phyloP scores from a whole-genome alignment of 2,888 invertebrate species.

The Gymnoscelis rufifasciata region DNA sequence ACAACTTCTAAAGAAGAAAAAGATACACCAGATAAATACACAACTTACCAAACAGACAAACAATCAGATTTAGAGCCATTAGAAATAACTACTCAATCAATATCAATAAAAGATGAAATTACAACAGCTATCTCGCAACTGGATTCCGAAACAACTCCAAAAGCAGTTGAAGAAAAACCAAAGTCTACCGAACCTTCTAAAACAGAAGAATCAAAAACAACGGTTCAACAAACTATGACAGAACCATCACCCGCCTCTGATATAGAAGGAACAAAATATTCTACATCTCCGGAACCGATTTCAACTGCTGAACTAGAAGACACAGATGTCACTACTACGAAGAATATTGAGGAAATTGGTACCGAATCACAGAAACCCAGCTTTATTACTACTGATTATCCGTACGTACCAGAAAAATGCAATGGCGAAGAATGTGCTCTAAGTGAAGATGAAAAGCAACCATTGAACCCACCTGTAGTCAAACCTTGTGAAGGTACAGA shows the following conservation, averaged over 20 bases:
- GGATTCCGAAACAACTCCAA: slow-evolving; percentile 5
- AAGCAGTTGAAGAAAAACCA: slow-evolving; percentile 8
- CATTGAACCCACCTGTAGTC: too few relatives aligned
- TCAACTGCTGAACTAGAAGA: slow-evolving; percentile 8
- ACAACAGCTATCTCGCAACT: slow-evolving; percentile 3
- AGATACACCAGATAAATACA: not conserved
- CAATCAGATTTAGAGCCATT: not conserved
- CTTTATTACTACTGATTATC: slow-evolving; percentile 3
- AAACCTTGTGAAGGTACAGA: too few relatives aligned
- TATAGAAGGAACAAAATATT: slow-evolving; percentile 2
- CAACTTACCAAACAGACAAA: slow-evolving; percentile 1
- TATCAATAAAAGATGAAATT: slow-evolving; percentile 3
- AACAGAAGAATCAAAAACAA: slow-evolving; percentile 3
- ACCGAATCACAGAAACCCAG: slow-evolving; percentile 8
- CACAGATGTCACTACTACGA: slow-evolving; percentile 2
- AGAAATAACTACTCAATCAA: slow-evolving; percentile 6
- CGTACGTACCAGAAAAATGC: not conserved
- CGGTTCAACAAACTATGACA: slow-evolving; percentile 4
- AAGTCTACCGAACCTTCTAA: slow-evolving; percentile 4
- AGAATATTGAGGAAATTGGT: slow-evolving; percentile 1
- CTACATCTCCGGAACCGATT: slow-evolving; percentile 4
- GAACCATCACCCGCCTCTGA: slow-evolving; percentile 1
- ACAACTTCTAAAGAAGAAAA: slow-evolving; percentile 5
- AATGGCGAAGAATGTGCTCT: not conserved
- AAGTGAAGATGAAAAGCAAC: too few relatives aligned